Percentiles rank a stretch among this genome's conserved stretches.
These are phyloP conservation scores for Cryptus viduatorius DNA, from an alignment of 2,888 invertebrate genomes.

Conservation along the genomic window DNA sequence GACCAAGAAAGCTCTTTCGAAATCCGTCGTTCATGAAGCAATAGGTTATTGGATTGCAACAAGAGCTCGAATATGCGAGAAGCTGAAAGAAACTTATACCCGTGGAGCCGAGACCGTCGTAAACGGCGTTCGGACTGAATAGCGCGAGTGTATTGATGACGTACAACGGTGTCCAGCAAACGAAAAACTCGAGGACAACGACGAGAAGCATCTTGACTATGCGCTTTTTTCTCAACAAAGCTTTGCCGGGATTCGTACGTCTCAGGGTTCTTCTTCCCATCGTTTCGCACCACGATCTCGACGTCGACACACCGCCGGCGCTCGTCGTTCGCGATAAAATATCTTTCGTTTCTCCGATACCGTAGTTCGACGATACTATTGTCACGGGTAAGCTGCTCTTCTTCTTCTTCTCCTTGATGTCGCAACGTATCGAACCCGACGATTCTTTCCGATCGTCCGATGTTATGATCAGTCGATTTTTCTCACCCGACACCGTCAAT, in stretches of 20 bases:
- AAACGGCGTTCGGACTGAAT: conserved; percentile 90
- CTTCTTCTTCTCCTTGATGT: conserved; percentile 22
- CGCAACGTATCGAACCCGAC: conserved; percentile 41
- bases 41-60: conserved; percentile 96
- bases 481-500: conserved; percentile 43
- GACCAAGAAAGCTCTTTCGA: conserved; percentile 91
- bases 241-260: conserved; percentile 62
- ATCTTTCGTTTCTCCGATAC: conserved; percentile 20
- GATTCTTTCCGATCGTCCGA: conserved; percentile 57
- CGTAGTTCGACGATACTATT: conserved; percentile 47
- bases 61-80: conserved; percentile 93
- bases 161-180: conserved; percentile 96
- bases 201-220: conserved; percentile 93
- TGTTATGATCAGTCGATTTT: conserved; percentile 52
- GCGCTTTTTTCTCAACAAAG: conserved; percentile 57
- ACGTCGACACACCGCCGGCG: conserved; percentile 15
- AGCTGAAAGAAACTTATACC: conserved; percentile 91
- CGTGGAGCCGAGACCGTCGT: conserved; percentile 90
- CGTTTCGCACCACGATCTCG: conserved; percentile 58
- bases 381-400: conserved; percentile 23
- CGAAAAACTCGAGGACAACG: conserved; percentile 95
- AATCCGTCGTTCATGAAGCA: conserved; percentile 97
- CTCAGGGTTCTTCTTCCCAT: conserved; percentile 53
- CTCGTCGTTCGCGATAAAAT: conserved; percentile 33
- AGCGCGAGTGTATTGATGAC: conserved; percentile 92